Conservation (phyloP, 2,888 invertebrate genomes). For the Leucophenga montana region DNA sequence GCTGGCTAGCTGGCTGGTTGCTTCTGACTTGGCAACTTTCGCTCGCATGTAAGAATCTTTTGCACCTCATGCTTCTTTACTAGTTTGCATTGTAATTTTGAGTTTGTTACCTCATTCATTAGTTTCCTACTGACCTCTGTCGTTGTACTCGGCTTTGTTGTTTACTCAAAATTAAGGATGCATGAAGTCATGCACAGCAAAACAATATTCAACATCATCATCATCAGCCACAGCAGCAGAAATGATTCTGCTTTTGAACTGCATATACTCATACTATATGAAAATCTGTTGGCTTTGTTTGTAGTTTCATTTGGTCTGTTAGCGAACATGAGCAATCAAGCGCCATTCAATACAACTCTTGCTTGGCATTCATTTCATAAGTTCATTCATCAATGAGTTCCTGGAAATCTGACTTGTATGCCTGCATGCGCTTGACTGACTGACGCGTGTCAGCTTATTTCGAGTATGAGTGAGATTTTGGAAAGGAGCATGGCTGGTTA, state of each 20-base stretch:
- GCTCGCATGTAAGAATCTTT: neutral
- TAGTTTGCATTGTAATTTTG: neutral
- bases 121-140: slow-evolving; percentile 38
- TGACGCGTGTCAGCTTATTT: slow-evolving; percentile 48
- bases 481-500: slow-evolving; percentile 51
- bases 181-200: slow-evolving; percentile 48
- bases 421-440: slow-evolving; percentile 44
- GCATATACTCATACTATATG: neutral
- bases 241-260: neutral
- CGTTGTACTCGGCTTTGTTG: slow-evolving; percentile 31
- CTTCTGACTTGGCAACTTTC: slow-evolving; percentile 59
- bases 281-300: neutral
- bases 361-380: neutral
- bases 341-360: slow-evolving; percentile 15
- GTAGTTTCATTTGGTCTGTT: slow-evolving; percentile 12
- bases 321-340: slow-evolving; percentile 39
- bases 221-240: neutral
- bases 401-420: slow-evolving; percentile 50
- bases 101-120: slow-evolving; percentile 45
- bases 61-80: neutral
- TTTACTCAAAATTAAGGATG: neutral
- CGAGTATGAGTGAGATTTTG: neutral
- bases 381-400: slow-evolving; percentile 59
- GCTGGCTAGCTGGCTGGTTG: slow-evolving; percentile 28
- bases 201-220: slow-evolving; percentile 11